Conservation (phyloP, 2,113 vertebrate species). For the Zosterops lateralis region DNA sequence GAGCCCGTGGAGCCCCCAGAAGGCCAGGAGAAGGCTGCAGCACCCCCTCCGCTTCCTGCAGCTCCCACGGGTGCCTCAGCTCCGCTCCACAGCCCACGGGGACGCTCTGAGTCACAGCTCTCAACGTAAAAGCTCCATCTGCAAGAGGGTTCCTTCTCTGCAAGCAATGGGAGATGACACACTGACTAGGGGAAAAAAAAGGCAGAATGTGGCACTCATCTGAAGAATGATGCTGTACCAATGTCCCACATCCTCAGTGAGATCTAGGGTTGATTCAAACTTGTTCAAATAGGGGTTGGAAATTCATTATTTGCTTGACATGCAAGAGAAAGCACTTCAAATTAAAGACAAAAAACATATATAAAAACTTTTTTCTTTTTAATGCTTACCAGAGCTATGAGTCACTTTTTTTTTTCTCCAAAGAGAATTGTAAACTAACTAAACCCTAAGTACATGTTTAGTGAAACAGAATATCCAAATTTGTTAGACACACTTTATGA, state of each 20-base stretch:
- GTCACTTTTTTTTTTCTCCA: background rate
- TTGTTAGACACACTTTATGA: background rate
- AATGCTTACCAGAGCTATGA: background rate
- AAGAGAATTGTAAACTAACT: background rate
- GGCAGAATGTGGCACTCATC: background rate
- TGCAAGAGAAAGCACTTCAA: background rate
- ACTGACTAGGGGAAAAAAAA: background rate
- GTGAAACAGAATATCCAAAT: constrained; percentile 4
- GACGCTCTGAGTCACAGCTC: background rate
- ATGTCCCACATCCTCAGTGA: background rate
- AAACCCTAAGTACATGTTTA: background rate
- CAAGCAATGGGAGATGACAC: background rate
- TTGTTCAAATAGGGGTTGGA: background rate
- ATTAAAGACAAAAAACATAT: background rate
- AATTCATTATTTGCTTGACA: background rate
- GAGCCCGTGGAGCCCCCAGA: background rate
- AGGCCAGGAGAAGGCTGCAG: background rate
- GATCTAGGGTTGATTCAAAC: background rate
- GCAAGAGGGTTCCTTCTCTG: background rate
- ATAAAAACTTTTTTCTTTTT: background rate
- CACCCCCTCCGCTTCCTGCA: background rate
- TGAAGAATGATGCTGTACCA: background rate
- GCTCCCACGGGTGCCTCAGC: background rate
- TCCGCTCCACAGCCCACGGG: background rate
- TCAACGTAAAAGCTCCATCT: background rate